Conservation (phyloP, 2,888 invertebrate genomes). For the Brachylomia viminalis region DNA sequence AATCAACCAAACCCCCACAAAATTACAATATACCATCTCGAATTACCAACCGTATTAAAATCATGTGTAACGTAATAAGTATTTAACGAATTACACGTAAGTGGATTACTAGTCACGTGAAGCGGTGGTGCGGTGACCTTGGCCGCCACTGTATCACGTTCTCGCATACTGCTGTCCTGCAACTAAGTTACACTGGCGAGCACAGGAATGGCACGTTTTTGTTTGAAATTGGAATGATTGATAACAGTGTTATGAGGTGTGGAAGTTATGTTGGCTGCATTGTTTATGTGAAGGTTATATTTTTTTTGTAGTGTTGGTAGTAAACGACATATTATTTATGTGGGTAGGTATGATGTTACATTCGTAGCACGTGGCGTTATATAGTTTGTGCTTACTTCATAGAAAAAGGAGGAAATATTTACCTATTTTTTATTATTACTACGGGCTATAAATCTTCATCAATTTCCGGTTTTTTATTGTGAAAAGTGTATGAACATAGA, state of each 20-base stretch:
- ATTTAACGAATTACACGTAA: constrained; percentile 56
- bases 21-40: constrained; percentile 42
- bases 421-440: neutral
- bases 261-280: constrained; percentile 13
- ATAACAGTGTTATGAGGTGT: constrained; percentile 48
- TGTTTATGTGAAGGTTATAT: constrained; percentile 11
- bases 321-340: neutral
- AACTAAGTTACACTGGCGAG: constrained; percentile 55
- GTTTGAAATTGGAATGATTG: constrained; percentile 49
- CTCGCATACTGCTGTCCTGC: constrained; percentile 50
- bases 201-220: constrained; percentile 57
- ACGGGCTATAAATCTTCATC: neutral
- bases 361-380: neutral
- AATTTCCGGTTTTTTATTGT: neutral
- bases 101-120: constrained; percentile 68
- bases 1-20: constrained; percentile 24
- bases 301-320: constrained; percentile 17
- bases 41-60: constrained; percentile 33
- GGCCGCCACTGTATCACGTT: constrained; percentile 66
- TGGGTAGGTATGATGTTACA: neutral
- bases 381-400: neutral
- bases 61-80: constrained; percentile 36
- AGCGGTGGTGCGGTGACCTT: constrained; percentile 60
- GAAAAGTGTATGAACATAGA: neutral
- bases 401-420: neutral